phyloP scores from a whole-genome alignment of 2,113 vertebrate genomes.

The Ursus arctos region DNA sequence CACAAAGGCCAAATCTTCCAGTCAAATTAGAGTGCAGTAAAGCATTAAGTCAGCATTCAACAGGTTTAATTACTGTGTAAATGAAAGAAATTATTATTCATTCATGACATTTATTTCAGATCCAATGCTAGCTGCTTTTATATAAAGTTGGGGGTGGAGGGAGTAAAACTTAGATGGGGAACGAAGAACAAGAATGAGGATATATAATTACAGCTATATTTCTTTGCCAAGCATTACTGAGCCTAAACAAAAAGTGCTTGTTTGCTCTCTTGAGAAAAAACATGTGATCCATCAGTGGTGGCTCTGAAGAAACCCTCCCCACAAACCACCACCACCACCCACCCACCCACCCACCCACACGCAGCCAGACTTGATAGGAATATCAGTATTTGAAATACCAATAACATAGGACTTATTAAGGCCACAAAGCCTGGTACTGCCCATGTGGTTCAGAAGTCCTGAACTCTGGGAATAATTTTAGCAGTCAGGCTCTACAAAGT shows the following conservation, averaged over 20 bases:
- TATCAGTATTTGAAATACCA: slow-evolving; percentile 72
- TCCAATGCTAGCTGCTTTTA: slow-evolving; percentile 83
- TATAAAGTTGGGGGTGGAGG: slow-evolving; percentile 70
- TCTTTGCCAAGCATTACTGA: slow-evolving; percentile 89
- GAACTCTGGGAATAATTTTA: slow-evolving; percentile 88
- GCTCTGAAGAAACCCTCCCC: slow-evolving; percentile 85
- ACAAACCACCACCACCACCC: background rate
- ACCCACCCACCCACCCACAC: slow-evolving; percentile 65
- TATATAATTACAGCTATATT: slow-evolving; percentile 87
- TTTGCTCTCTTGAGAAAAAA: slow-evolving; percentile 85
- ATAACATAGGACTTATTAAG: slow-evolving; percentile 90
- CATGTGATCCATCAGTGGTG: slow-evolving; percentile 87
- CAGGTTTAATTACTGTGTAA: slow-evolving; percentile 89
- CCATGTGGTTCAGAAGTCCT: slow-evolving; percentile 84
- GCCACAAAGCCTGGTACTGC: slow-evolving; percentile 74
- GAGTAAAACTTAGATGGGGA: slow-evolving; percentile 13
- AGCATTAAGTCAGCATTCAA: slow-evolving; percentile 86
- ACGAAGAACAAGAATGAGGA: slow-evolving; percentile 73
- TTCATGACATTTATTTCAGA: slow-evolving; percentile 88
- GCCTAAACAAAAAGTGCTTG: slow-evolving; percentile 91
- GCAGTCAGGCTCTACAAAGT: slow-evolving; percentile 81
- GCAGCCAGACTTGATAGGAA: slow-evolving; percentile 84
- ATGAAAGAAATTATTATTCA: slow-evolving; percentile 90
- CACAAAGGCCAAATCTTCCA: slow-evolving; percentile 84
- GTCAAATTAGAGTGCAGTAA: slow-evolving; percentile 84